A percentile compares a stretch with the other conserved stretches of the same genome.
Evolutionary conservation across 2,113 vertebrate species (phyloP).

Genomic region (Nestor notabilis): DNA sequence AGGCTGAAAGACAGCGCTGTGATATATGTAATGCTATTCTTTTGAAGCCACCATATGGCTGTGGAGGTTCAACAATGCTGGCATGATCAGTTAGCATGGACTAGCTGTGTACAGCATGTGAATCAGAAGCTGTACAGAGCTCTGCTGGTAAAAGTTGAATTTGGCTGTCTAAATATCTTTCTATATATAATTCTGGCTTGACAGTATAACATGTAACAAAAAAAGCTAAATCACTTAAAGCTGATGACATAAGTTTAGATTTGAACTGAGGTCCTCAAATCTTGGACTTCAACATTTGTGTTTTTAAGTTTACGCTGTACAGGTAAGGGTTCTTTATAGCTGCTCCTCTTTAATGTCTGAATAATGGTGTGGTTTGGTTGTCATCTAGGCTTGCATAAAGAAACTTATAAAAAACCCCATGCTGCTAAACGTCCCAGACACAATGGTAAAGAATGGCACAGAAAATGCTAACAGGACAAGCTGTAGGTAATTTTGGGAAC

Average conservation of each 20-base stretch:
- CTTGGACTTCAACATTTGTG: background rate
- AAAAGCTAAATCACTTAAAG: background rate
- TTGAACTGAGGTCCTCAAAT: background rate
- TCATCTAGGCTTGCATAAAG: background rate
- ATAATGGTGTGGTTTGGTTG: background rate
- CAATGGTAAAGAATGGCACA: background rate
- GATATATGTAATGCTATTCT: background rate
- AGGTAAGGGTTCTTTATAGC: background rate
- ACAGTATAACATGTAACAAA: background rate
- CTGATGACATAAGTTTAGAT: background rate
- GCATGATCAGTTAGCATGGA: background rate
- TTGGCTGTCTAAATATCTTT: background rate
- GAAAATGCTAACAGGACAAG: background rate
- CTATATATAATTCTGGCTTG: background rate
- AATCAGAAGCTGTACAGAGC: background rate
- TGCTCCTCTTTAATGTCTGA: background rate
- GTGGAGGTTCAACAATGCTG: background rate
- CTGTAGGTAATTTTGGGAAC: background rate
- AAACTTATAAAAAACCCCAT: background rate
- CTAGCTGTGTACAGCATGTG: background rate
- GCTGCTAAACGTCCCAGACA: background rate
- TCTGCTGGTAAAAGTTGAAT: background rate
- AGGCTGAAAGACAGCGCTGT: background rate
- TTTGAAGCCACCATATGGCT: background rate
- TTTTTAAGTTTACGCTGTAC: background rate